These are phyloP conservation scores for Lagorchestes hirsutus DNA, from an alignment of 2,797 vertebrate genomes.

Conservation along the genomic window DNA sequence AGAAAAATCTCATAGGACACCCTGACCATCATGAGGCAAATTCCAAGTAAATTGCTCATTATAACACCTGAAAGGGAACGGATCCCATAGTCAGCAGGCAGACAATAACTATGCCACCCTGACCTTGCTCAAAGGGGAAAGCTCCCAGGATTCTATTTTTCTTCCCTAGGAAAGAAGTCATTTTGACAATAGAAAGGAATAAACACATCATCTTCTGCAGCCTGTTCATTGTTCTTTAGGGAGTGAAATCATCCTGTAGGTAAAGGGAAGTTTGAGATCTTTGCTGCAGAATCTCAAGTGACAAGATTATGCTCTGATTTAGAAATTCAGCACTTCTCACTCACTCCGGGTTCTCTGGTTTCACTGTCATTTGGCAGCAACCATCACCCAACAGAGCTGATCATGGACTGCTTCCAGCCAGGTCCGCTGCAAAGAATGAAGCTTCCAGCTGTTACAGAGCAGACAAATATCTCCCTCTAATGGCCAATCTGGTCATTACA, in stretches of 20 bases:
- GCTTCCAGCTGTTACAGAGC: constrained; percentile 71
- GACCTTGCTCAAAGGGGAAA: constrained; percentile 33
- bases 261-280: constrained; percentile 20
- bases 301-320: constrained; percentile 5
- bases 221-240: constrained; percentile 51
- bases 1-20: background rate
- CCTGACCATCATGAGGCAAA: background rate
- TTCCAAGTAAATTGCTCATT: background rate
- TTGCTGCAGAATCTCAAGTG: background rate
- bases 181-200: constrained; percentile 55
- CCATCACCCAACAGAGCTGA: constrained; percentile 4
- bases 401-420: constrained; percentile 29
- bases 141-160: background rate
- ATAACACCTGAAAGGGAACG: background rate
- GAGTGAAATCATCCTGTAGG: constrained; percentile 34
- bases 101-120: background rate
- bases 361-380: background rate
- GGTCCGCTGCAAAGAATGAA: constrained; percentile 30
- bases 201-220: constrained; percentile 34
- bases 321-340: constrained; percentile 13
- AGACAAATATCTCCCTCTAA: constrained; percentile 86
- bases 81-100: background rate
- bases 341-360: background rate
- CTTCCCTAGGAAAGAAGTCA: constrained; percentile 6
- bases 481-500: constrained; percentile 83